Conservation (phyloP, 2,113 vertebrate species). For the Sinocyclocheilus maitianheensis region DNA sequence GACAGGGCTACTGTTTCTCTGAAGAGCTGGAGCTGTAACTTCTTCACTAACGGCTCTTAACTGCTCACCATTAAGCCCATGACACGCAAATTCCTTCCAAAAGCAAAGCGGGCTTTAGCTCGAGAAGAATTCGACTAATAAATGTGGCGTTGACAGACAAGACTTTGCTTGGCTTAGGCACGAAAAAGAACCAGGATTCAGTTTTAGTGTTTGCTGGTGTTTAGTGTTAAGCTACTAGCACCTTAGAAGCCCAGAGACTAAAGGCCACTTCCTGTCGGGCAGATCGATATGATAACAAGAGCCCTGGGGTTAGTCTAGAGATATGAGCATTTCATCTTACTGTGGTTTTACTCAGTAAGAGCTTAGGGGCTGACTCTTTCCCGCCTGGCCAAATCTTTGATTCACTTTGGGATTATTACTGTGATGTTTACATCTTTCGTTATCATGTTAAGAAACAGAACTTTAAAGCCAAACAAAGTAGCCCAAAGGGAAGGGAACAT, state of each 20-base stretch:
- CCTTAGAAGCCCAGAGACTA: not conserved
- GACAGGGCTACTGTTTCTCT: conserved; percentile 45
- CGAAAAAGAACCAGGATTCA: not conserved
- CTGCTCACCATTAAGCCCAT: conserved; percentile 27
- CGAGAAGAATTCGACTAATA: conserved; percentile 21
- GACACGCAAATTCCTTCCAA: conserved; percentile 38
- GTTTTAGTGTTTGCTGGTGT: not conserved
- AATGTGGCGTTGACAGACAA: conserved; percentile 36
- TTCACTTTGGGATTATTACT: conserved; percentile 28
- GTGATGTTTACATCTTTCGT: conserved; percentile 10
- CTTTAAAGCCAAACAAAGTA: conserved; percentile 31
- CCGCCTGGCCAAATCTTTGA: not conserved
- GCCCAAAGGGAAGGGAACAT: not conserved
- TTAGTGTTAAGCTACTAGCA: not conserved
- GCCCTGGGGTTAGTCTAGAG: conserved; percentile 53
- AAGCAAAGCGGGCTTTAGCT: conserved; percentile 20
- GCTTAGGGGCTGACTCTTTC: conserved; percentile 6
- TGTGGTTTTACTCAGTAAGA: conserved; percentile 9
- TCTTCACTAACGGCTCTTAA: conserved; percentile 6
- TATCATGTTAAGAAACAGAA: conserved; percentile 22
- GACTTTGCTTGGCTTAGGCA: conserved; percentile 11
- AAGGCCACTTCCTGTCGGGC: conserved; percentile 50
- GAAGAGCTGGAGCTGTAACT: conserved; percentile 33
- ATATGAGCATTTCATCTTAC: conserved; percentile 21
- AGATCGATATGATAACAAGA: conserved; percentile 59